These are phyloP conservation scores for Drosophila limbata DNA, from an alignment of 2,888 invertebrate species.

Conservation along the genomic window DNA sequence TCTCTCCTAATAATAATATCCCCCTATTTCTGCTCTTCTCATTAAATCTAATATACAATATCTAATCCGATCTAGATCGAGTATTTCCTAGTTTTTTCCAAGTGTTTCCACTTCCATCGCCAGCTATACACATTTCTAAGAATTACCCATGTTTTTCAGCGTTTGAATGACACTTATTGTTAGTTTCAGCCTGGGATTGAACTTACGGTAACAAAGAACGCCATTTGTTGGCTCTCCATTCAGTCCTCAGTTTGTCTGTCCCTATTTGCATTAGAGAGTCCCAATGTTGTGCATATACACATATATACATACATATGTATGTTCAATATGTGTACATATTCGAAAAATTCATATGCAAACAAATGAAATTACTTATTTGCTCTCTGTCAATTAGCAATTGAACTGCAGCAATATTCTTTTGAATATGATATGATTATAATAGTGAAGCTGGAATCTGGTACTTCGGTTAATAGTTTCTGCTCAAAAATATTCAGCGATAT, in stretches of 20 bases:
- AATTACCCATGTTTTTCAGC: slow-evolving; percentile 25
- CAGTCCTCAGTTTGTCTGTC: neutral
- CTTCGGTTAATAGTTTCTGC: too few relatives aligned
- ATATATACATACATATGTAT: too few relatives aligned
- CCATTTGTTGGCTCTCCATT: slow-evolving; percentile 36
- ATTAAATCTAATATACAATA: neutral
- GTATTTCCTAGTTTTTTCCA: slow-evolving; percentile 4
- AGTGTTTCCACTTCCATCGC: neutral
- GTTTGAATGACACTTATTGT: slow-evolving; percentile 59
- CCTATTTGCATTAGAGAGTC: slow-evolving; percentile 15
- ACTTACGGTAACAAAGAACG: slow-evolving; percentile 50
- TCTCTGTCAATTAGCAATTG: slow-evolving; percentile 18
- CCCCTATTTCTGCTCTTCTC: neutral
- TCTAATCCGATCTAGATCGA: neutral
- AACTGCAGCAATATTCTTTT: neutral
- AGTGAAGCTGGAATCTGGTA: too few relatives aligned
- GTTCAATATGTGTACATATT: slow-evolving; percentile 6
- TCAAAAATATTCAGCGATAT: too few relatives aligned
- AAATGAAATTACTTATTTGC: slow-evolving; percentile 27
- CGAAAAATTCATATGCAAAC: slow-evolving; percentile 12
- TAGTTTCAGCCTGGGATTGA: slow-evolving; percentile 29
- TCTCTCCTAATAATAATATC: too few relatives aligned
- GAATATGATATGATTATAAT: neutral
- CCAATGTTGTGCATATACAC: slow-evolving; percentile 7
- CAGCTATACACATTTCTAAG: slow-evolving; percentile 11